These are phyloP conservation scores for Neoseiulus cucumeris DNA, from an alignment of 1,140 invertebrate species.

Conservation along the genomic window DNA sequence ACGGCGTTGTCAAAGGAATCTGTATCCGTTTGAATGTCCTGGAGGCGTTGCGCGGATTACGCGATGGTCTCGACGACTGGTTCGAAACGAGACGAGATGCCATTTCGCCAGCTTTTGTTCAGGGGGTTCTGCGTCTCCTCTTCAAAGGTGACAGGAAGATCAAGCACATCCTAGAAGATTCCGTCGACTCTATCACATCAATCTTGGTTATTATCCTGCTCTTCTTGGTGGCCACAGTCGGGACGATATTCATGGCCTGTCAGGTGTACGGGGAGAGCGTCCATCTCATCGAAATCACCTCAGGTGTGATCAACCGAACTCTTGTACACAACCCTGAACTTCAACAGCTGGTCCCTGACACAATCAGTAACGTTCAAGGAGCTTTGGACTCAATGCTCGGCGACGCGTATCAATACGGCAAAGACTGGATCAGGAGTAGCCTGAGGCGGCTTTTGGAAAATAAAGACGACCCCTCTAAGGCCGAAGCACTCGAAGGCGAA, in stretches of 20 bases:
- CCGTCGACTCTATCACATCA: conserved; percentile 32
- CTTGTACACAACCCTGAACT: conserved; percentile 68
- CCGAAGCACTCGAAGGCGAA: conserved; percentile 65
- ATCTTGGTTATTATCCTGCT: conserved; percentile 31
- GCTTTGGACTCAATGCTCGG: conserved; percentile 66
- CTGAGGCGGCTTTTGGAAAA: conserved; percentile 56
- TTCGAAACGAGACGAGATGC: neutral
- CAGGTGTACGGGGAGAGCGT: conserved; percentile 87
- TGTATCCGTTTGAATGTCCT: neutral
- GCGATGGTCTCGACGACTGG: neutral
- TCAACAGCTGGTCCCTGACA: conserved; percentile 43
- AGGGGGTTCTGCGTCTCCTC: conserved; percentile 3
- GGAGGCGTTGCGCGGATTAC: neutral
- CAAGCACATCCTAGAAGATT: conserved; percentile 24
- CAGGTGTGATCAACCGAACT: conserved; percentile 71
- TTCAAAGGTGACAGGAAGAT: neutral
- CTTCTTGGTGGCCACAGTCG: conserved; percentile 28
- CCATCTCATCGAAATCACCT: conserved; percentile 65
- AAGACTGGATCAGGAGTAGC: conserved; percentile 56
- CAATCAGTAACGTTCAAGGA: conserved; percentile 29
- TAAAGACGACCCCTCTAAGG: conserved; percentile 57
- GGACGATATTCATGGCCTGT: conserved; percentile 28
- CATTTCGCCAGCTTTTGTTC: neutral
- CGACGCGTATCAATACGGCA: conserved; percentile 74
- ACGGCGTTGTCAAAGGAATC: conserved; percentile 38